phyloP scores from a whole-genome alignment of 2,797 vertebrate species.

The Zalophus californianus region DNA sequence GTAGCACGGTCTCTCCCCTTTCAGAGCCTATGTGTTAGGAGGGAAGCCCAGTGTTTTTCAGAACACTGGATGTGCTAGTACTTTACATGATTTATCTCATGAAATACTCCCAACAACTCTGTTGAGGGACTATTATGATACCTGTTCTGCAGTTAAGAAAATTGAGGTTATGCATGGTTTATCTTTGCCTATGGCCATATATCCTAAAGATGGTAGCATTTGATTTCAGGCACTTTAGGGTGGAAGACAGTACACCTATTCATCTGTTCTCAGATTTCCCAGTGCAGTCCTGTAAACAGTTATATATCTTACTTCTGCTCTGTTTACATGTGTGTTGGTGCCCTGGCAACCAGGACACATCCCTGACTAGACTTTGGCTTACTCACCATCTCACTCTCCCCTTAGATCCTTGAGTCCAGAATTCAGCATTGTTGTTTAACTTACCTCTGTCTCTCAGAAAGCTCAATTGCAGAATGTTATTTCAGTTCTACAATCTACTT shows the following conservation, averaged over 20 bases:
- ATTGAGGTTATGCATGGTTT: neutral
- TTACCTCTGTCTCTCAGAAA: neutral
- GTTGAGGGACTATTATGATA: neutral
- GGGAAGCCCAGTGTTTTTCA: neutral
- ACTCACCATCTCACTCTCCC: neutral
- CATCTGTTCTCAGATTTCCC: neutral
- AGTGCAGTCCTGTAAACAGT: neutral
- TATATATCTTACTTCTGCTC: neutral
- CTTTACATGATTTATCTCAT: neutral
- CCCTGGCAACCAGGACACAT: neutral
- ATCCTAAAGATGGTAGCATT: neutral
- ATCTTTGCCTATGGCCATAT: neutral
- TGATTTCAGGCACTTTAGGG: neutral
- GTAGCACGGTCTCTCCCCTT: neutral
- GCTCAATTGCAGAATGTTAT: neutral
- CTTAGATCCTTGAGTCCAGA: neutral
- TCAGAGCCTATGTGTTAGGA: neutral
- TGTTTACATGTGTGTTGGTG: neutral
- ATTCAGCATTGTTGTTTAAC: neutral
- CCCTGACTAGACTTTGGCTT: neutral
- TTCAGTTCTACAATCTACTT: neutral
- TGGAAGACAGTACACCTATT: neutral
- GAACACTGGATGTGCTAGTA: neutral
- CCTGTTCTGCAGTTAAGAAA: neutral
- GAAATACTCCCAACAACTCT: neutral